Evolutionary conservation across 1,140 invertebrate genomes (phyloP), one percentile per base, ranked within the genome.

Genomic region (Archegozetes longisetosus): DNA sequence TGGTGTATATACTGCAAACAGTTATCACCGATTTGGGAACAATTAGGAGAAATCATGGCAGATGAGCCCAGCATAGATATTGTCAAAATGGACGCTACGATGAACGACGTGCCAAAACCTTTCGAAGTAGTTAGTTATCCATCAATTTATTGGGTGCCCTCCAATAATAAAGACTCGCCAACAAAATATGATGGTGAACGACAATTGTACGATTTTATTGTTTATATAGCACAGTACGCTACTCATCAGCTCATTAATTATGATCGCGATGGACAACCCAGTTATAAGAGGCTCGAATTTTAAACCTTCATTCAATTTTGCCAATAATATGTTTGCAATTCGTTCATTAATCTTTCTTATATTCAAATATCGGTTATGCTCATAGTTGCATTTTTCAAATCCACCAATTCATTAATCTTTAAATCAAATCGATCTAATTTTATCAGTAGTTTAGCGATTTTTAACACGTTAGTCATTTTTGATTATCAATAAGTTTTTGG

Each of bases 1-100:
- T 74, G 72, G 72, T 78, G 75, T 64, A 76, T 74, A 22, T 75
- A 78, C 63, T 77, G 75, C 64, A 75, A 77, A 64, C 67, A 72
- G 49, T 67, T 75, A 53, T 71, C 73, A 53, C 69, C 70, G 23
- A 66, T 68, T n/a, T 75, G 68, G 64, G 72, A 71, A 27, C 72
- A 74, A 62, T 48, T 75, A 9, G 72, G 70, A 17, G 73, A 73
- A 58, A 66, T 71, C 56, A 53, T 64, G 50, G 24, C 28, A 23
- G 66, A 68, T 53, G 67, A 74, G 60, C 66, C 68, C 48, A 70
- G 73, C 49, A 51, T 78, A 22, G 64, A 77, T 2, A 67, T 78
- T 27, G 71, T 72, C 1, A 77, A 78, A 67, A 73, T 77, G 62
- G 76, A 78, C 68, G 77, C 73, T 9, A 73, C 73, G 20, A 68